Base-by-base conservation (phyloP, 2,113 vertebrate genomes). In the Onychorhynchus coronatus region DNA sequence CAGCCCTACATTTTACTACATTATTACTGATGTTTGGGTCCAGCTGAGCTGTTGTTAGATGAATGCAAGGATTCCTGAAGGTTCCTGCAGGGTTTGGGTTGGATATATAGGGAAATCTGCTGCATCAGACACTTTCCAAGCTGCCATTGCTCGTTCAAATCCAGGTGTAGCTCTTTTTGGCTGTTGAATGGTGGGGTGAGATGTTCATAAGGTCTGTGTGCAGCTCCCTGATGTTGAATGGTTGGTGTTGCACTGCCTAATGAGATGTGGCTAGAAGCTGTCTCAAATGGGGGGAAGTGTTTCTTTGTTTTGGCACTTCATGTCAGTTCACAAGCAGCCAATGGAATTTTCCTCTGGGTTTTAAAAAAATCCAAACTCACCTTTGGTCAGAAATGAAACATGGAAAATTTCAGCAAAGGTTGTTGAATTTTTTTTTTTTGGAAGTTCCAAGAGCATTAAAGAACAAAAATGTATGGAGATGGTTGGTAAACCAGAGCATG, bases 261-360 rank as follows among this genome's bases (percentile, higher is more conserved):
- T 31, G 70, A 75, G 68, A 93, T 46, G 93, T 88, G 90, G 72
- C 63, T 68, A 53, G 42, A 67, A 82, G 42, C 27, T 71, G 71
- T 93, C 68, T 81, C 68, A 90, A 72, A 84, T 9, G 6, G 56
- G 72, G 67, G 52, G 37, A 89, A 84, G n/a, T 6, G 21, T 68
- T 92, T 92, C 90, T 86, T 91, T 88, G 72, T 81, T 93, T 97
- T 96, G 86, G 80, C 79, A 91, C 76, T 84, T 85, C 35, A 22
- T 58, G 94, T 90, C 58, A 72, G 39, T 41, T 91, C 61, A 30
- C 41, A 58, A 86, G 52, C 35, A 78, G 72, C 61, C n/a, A 67
- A 87, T 68, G 93, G 92, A 97, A 93, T 89, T 93, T 96, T 95
- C 83, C 93, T 91, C 62, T n/a, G 42, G n/a, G 66, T 92, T 90